phyloP scores from a whole-genome alignment of 2,797 vertebrate species.

The Melanogrammus aeglefinus region DNA sequence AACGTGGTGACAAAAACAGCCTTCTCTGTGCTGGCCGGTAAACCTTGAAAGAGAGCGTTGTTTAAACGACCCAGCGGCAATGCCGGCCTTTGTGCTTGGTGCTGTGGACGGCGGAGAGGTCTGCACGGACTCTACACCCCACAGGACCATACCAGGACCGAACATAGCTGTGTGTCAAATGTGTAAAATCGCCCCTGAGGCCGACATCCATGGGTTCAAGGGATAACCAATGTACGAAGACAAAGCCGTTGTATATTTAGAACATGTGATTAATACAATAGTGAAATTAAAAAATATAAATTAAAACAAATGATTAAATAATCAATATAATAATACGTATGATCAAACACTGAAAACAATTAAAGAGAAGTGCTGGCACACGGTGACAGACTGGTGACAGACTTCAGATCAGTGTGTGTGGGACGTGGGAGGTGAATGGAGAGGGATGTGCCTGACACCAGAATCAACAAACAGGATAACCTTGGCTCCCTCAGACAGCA shows the following conservation, averaged over 20 bases:
- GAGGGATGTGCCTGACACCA: conserved; percentile 66
- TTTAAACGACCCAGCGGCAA: conserved; percentile 44
- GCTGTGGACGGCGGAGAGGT: conserved; percentile 36
- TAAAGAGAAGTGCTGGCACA: neutral
- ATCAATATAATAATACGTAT: neutral
- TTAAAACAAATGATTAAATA: neutral
- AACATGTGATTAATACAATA: neutral
- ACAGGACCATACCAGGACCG: conserved; percentile 11
- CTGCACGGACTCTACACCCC: conserved; percentile 24
- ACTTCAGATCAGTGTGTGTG: conserved; percentile 39
- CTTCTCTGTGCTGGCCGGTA: conserved; percentile 47
- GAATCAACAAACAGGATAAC: conserved; percentile 54
- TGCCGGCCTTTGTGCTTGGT: conserved; percentile 36
- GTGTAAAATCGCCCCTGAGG: neutral
- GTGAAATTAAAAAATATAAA: neutral
- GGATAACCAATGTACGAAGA: neutral
- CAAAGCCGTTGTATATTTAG: neutral
- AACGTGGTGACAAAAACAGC: conserved; percentile 40
- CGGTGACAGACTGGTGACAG: too few species aligned
- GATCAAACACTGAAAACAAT: neutral
- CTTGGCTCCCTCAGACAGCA: conserved; percentile 54
- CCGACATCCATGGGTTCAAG: neutral
- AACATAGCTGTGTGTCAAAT: neutral
- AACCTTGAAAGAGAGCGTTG: conserved; percentile 49
- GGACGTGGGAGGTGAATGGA: conserved; percentile 48